Conservation (phyloP, 2,888 invertebrate genomes). For the Drosophila eohydei region DNA sequence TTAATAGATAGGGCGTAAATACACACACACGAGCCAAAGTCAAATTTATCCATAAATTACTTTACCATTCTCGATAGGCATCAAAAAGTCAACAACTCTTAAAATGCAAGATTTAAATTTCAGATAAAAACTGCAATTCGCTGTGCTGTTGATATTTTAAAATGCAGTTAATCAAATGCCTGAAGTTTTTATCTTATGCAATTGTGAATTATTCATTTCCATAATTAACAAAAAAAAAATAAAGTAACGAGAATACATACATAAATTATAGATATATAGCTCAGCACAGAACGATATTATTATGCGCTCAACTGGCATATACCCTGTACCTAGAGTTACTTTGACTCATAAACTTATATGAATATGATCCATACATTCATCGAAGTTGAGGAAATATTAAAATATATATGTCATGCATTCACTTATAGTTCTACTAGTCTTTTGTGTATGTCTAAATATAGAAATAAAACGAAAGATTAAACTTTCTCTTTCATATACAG, state of each 20-base stretch:
- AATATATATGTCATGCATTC: too few species aligned
- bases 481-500: background rate
- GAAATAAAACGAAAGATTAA: background rate
- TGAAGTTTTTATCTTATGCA: slow-evolving; percentile 2
- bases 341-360: too few species aligned
- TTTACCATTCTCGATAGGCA: slow-evolving; percentile 5
- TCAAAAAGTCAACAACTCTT: slow-evolving; percentile 21
- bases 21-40: slow-evolving; percentile 14
- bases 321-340: background rate
- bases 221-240: background rate
- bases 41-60: slow-evolving; percentile 52
- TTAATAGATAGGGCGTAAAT: slow-evolving; percentile 29
- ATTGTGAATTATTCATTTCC: background rate
- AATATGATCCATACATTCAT: too few species aligned
- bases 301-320: background rate
- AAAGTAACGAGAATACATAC: background rate
- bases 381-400: too few species aligned
- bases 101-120: slow-evolving; percentile 37
- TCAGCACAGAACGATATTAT: background rate
- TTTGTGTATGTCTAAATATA: background rate
- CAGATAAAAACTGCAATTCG: background rate
- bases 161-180: background rate
- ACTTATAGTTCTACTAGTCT: background rate
- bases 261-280: background rate
- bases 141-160: background rate